Evolutionary conservation across 1,140 invertebrate species (phyloP), one percentile per base, ranked within the genome.

Genomic region (Anastrepha obliqua): DNA sequence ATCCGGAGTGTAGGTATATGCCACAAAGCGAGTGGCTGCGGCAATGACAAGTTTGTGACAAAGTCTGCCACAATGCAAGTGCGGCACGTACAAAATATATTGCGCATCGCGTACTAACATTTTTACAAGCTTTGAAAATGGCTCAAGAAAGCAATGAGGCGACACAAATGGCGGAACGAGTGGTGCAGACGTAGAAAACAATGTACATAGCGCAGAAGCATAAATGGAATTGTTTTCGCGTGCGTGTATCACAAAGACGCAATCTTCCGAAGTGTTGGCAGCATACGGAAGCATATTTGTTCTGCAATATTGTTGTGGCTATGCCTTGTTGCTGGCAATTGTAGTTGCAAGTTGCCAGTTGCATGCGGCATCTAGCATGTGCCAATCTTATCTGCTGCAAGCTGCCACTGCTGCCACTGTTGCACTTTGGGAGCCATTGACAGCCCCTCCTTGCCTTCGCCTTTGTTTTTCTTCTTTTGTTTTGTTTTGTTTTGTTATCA

Each of bases 261-360:
- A 81, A 55, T 55, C 44, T 81, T n/a, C 15, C 8, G 47, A 81
- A 81, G 44, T 55, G 74, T 58, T 81, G 44, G 70, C 70, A 74
- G 44, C 70, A 74, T 29, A 55, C 47, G 47, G 20, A 81, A 81
- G n/a, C 11, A 55, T 58, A 51, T 55, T 55, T 81, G 74, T 55
- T 55, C 74, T 81, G 44, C 74, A 81, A 55, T 81, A 81, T 81
- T 51, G 74, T 81, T 81, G 74, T 17, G 70, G 70, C 70, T 2
- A 44, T 47, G 29, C 8, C 7, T 39, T 7, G 70, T 13, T 47
- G 39, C 2, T n/a, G 11, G 60, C 60, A 17, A n/a, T 13, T 64
- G 60, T 17, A 29, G 70, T 74, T 7, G 65, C 64, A 65, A 42
- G 39, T 44, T 29, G 8, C 64, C 20, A 64, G 60, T n/a, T 5